These are phyloP conservation scores for Scomber japonicus DNA, from an alignment of 2,113 vertebrate genomes.

Conservation along the genomic window DNA sequence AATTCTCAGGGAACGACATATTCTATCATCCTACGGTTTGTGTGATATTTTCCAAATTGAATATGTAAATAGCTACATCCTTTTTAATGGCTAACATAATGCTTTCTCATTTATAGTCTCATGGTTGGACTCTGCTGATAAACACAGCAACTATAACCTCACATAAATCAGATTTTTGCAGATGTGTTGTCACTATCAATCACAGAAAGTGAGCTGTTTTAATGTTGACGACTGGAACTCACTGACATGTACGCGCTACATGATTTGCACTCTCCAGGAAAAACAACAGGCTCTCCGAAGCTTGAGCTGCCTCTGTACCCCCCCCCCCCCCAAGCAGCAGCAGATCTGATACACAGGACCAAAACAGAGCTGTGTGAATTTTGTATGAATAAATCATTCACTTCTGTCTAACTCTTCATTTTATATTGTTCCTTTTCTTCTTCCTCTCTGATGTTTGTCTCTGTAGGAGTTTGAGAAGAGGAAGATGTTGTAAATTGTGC, in stretches of 20 bases:
- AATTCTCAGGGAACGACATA: conserved; percentile 69
- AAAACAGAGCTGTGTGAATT: conserved; percentile 72
- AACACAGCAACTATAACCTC: conserved; percentile 47
- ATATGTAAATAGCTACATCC: conserved; percentile 81
- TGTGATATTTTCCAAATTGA: conserved; percentile 78
- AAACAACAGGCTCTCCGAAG: conserved; percentile 41
- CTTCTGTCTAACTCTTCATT: conserved; percentile 54
- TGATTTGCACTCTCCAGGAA: conserved; percentile 54
- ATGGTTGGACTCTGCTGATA: conserved; percentile 64
- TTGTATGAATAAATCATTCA: conserved; percentile 75
- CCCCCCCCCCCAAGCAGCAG: conserved; percentile 25
- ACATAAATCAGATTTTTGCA: conserved; percentile 56
- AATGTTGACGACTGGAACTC: conserved; percentile 56
- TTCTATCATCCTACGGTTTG: conserved; percentile 77
- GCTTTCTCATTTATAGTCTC: conserved; percentile 70
- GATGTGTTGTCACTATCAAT: conserved; percentile 43
- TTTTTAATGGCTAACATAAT: conserved; percentile 74
- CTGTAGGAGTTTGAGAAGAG: conserved; percentile 88
- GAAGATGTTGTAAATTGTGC: conserved; percentile 84
- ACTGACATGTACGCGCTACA: conserved; percentile 25
- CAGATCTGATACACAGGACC: conserved; percentile 63
- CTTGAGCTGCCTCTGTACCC: conserved; percentile 17
- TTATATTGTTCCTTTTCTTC: conserved; percentile 32
- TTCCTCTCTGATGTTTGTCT: conserved; percentile 55
- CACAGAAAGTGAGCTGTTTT: conserved; percentile 65